Base-by-base conservation (phyloP, 1,140 invertebrate species). In the Mercenaria mercenaria region DNA sequence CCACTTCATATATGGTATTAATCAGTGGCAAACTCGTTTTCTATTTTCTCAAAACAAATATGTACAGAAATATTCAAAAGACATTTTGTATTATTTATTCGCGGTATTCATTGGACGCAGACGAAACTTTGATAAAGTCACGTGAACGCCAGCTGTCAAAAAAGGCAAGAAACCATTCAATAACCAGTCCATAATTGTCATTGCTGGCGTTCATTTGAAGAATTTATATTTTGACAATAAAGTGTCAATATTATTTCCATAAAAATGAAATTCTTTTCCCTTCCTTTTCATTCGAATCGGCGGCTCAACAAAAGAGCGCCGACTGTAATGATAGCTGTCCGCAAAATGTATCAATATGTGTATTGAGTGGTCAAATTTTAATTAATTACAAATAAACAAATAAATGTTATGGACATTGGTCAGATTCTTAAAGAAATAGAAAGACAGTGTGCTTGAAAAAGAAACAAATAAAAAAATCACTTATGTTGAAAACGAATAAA, bases 41-140 rank as follows among this genome's bases (percentile, higher is more conserved):
- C 29, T 50, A 64, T 79, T 79, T 76, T 77, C 34, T 41, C 69
- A 39, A 67, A 87, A 87, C 69, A 87, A 87, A 87, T 87, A 87
- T 79, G 67, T 87, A 87, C 69, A 29, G 50, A 87, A 87, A 67
- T 64, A 87, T 77, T 87, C 85, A 87, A 77, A 87, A 87, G 85
- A 79, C 39, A 87, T 61, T 77, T 77, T 79, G 37, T 50, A 72
- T 76, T 74, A 47, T 86, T 72, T 76, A 74, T 86, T 72, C 69
- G 41, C 29, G 13, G 32, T 41, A 86, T 52, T 86, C 37, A 74
- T 76, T 76, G 32, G 43, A 8, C 10, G 83, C 67, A 86, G 64
- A 86, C 83, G 83, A 86, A 52, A 59, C 43, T 72, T 77, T 79
- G 72, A 79, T 50, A 29, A 79, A 87, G 69, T 79, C 85, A 87